These are phyloP conservation scores for Myotis findleyi DNA, from an alignment of 2,797 vertebrate species.

Conservation along the genomic window DNA sequence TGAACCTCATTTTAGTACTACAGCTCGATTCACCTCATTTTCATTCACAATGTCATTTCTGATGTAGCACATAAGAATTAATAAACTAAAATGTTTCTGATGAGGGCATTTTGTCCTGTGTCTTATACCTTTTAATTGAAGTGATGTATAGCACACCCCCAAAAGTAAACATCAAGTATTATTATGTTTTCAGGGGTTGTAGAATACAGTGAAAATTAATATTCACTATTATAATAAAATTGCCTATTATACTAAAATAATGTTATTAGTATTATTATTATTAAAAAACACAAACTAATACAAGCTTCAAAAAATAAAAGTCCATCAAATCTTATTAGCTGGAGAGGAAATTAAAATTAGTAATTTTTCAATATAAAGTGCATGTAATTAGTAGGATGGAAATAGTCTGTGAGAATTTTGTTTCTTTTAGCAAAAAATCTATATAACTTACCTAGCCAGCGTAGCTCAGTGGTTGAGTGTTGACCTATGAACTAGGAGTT, in stretches of 20 bases:
- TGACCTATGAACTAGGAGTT: too few species aligned
- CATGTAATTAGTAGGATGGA: not conserved
- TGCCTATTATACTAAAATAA: not conserved
- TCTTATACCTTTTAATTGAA: not conserved
- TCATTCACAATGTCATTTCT: not conserved
- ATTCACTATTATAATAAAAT: slow-evolving; percentile 34
- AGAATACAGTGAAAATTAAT: not conserved
- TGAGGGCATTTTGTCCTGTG: not conserved
- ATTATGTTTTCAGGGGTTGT: not conserved
- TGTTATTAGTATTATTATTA: not conserved
- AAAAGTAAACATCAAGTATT: not conserved
- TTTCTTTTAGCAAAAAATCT: slow-evolving; percentile 48
- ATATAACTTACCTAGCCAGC: not conserved
- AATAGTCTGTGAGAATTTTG: not conserved
- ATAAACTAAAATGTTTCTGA: slow-evolving; percentile 9
- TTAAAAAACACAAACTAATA: slow-evolving; percentile 16
- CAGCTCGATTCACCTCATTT: not conserved
- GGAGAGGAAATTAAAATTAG: not conserved
- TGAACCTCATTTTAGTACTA: not conserved
- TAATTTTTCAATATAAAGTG: not conserved
- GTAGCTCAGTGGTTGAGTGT: too few species aligned
- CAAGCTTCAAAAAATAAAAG: not conserved
- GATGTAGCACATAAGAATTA: not conserved
- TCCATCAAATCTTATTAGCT: not conserved
- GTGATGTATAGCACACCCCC: not conserved